Evolutionary conservation across 2,113 vertebrate species (phyloP), one percentile per base, ranked within the genome.

Genomic region (Pelusios castaneus): DNA sequence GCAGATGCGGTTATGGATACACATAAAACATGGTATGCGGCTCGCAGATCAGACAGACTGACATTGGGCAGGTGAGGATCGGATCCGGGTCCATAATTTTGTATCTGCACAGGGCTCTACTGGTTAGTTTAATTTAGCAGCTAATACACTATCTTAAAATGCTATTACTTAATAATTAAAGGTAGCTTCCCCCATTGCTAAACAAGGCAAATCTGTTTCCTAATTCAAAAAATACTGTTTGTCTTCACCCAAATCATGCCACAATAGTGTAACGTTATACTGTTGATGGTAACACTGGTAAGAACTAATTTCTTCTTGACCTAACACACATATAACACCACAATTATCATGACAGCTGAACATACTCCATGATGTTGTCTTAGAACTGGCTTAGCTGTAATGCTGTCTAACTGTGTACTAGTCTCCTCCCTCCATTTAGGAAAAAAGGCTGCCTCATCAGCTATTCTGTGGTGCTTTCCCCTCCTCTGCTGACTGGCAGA

Each of bases 401-500:
- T n/a, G 9, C 63, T 67, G 8, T 70, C 63, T 51, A 38, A 73
- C 1, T 0, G 17, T 80, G 34, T 2, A 1, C 76, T 38, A 0
- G 2, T 80, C 21, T 67, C 78, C 29, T 31, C 80, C 29, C 45
- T 81, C 10, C 10, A 47, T 47, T 14, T 3, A 12, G 63, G 34
- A n/a, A 56, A 56, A 56, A 21, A n/a, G 13, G 34, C 34, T 17
- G 14, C 63, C 34, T 7, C 63, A 67, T 19, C 55, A 56, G 10
- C 5, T 56, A 10, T 67, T 19, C 17, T 70, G 63, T 70, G 34
- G 31, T 38, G 34, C 8, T 21, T 7, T 17, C 34, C n/a, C n/a
- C n/a, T 38, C 31, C 17, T 70, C 25, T 6, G 22, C 0, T 21
- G 5, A 51, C 25, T 4, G 27, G 67, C 0, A 56, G 1, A 11